These are phyloP conservation scores for Lysandra coridon DNA, from an alignment of 2,888 invertebrate genomes.

Conservation along the genomic window DNA sequence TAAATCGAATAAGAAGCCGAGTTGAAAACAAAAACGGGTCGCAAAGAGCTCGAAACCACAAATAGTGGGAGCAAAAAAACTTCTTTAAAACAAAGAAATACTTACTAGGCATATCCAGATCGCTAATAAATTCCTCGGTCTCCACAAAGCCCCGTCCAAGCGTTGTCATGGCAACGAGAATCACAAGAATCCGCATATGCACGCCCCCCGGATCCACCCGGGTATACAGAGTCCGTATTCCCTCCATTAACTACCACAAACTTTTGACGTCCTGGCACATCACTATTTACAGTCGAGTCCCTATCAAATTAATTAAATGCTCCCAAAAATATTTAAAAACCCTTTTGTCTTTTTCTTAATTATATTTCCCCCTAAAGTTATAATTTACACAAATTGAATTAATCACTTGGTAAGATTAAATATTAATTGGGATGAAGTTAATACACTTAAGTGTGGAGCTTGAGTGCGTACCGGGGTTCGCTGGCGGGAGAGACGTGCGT, in stretches of 20 bases:
- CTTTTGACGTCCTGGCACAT: conserved; percentile 16
- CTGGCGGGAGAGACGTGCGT: conserved; percentile 33
- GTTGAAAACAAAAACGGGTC: neutral
- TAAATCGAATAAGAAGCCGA: neutral
- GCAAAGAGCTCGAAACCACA: neutral
- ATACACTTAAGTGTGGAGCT: neutral
- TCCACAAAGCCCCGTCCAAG: conserved; percentile 71
- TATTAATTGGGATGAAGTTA: neutral
- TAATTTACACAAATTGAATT: neutral
- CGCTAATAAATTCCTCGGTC: conserved; percentile 78
- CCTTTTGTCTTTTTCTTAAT: neutral
- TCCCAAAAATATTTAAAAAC: neutral
- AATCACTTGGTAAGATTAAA: neutral
- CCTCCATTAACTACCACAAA: conserved; percentile 30
- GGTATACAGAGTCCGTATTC: conserved; percentile 14
- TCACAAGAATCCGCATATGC: conserved; percentile 39
- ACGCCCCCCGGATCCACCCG: conserved; percentile 37
- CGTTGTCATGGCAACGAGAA: conserved; percentile 54
- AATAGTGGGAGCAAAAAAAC: neutral
- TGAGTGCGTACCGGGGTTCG: neutral
- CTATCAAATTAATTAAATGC: neutral
- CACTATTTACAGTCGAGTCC: neutral
- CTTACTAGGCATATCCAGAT: conserved; percentile 81
- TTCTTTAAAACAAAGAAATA: conserved; percentile 34
- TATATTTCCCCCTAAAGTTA: neutral